Evolutionary conservation across 1,140 invertebrate species (phyloP).

Genomic region (Sarcophaga peregrina): DNA sequence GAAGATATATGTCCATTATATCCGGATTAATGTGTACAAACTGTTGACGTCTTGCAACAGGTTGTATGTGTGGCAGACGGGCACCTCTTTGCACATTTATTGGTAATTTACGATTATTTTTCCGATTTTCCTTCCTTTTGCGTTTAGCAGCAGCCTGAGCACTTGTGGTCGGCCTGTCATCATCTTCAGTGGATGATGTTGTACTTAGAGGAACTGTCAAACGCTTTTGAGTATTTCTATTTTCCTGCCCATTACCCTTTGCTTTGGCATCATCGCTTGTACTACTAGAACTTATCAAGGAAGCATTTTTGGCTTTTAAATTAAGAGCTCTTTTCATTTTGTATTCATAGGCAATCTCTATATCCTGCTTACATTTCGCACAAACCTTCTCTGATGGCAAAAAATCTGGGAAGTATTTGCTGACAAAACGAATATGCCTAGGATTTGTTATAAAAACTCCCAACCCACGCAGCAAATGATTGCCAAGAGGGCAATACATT

Average conservation of each 20-base stretch:
- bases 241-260: neutral
- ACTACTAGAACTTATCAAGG: neutral
- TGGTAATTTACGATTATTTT: neutral
- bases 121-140: neutral
- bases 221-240: neutral
- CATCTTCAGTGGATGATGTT: neutral
- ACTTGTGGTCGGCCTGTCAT: neutral
- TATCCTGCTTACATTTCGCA: neutral
- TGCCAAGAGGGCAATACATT: neutral
- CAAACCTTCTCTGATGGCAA: neutral
- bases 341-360: neutral
- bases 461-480: neutral
- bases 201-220: neutral
- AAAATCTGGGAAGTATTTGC: neutral
- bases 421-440: neutral
- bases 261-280: neutral
- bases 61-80: neutral
- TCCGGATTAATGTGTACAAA: conserved; percentile 1
- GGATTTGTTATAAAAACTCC: neutral
- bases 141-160: conserved; percentile 2
- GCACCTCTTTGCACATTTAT: neutral
- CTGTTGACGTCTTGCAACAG: neutral
- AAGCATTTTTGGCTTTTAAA: neutral
- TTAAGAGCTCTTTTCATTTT: neutral
- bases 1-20: neutral